Base-by-base conservation (phyloP, 2,888 invertebrate species). In the Eucriotettix oculatus region DNA sequence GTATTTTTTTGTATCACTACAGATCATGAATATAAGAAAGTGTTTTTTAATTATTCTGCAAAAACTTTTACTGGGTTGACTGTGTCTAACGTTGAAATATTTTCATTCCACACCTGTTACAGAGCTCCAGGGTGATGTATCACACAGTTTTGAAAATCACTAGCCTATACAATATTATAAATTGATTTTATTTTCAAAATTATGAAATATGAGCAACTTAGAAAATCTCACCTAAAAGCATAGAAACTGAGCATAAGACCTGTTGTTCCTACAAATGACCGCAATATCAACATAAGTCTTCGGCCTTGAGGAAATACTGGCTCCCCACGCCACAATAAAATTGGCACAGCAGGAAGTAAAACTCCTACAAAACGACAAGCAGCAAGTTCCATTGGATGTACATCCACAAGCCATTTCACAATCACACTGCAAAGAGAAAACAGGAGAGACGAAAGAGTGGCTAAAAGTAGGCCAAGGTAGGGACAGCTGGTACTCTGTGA, bases 341-440 rank as follows among this genome's bases (percentile, higher is more conserved):
- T 87, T 14, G 92, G 92, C 70, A 93, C 82, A 11, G 92, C 86
- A 16, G 92, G 91, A 29, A 29, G 29, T 1, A 94, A 75, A 1
- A 93, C 90, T 12, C 92, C 92, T 59, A 92, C 80, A 69, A 93
- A 92, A 60, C 93, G 81, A 70, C 90, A 90, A 66, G 89, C 87
- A 9, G 93, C 90, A 63, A 94, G 76, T 71, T 92, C 90, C 83
- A 90, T 87, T 10, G 93, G 92, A 72, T 90, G 86, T 54, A 93
- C 83, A 68, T 89, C 86, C 9, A 89, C 53, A 68, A 93, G 79
- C 70, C 87, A 86, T 74, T 93, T 93, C 2, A 94, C 93, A 66
- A 94, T 92, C 44, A 92, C 90, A 56, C 93, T 91, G 73, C 91
- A 90, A 60, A 93, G 75, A 2, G 92, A 93, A 73, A 93, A 93